Base-by-base conservation (phyloP, 2,888 invertebrate genomes). In the Lasioglossum lativentre region DNA sequence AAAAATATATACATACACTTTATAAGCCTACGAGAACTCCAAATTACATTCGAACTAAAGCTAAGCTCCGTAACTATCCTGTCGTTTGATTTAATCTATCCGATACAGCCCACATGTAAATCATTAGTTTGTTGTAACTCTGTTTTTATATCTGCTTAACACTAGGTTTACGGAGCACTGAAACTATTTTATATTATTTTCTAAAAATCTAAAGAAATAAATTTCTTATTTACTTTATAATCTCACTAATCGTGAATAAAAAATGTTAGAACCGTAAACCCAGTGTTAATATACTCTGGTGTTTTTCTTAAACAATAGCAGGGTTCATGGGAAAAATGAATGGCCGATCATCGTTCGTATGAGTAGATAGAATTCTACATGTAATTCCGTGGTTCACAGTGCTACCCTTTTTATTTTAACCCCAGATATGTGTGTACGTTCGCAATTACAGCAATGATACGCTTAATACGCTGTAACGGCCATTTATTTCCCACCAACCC, bases 131-230 rank as follows among this genome's bases (percentile, higher is more conserved):
- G 47, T 34, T 30, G 42, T 34, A 75, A 56, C 23, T n/a, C 12
- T 85, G 75, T 78, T 34, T 34, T 78, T 75, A 78, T 71, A 59
- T 56, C 30, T 52, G 23, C 45, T 19, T 47, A 47, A 23, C 47
- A 8, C 47, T 47, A 23, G 47, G 19, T 23, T 47, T 23, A 47
- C 47, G 23, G 47, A 47, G 47, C 23, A 23, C 23, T 47, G 23
- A 0, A 47, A 47, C 47, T 47, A 47, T 47, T 47, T 47, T 23
- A 2, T 47, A 47, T 40, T 6, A 10, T 40, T 40, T 40, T 8
- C 40, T 40, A 8, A 2, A 8, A 40, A 8, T 40, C 34, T 34
- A 38, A 5, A 38, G 38, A 40, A 10, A 40, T 6, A 23, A 47
- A 2, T 47, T 47, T 23, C 5, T 23, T 1, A 16, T 4, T 45